Conservation (phyloP, 2,113 vertebrate species). For the human (Homo sapiens) region DNA sequence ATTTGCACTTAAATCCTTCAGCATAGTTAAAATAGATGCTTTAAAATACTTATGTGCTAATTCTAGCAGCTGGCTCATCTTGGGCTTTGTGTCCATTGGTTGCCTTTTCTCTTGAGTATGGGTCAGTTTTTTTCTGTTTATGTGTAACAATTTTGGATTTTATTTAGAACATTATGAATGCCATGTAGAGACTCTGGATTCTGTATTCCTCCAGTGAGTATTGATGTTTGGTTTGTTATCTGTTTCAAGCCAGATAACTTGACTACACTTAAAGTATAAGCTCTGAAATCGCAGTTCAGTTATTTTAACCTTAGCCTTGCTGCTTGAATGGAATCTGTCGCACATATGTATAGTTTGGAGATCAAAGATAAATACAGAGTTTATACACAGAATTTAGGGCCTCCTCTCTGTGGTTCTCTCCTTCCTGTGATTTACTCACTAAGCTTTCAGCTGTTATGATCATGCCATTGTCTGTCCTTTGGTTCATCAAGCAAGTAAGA, state of each 20-base stretch:
- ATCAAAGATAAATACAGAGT: neutral
- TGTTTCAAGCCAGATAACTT: neutral
- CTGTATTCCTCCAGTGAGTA: neutral
- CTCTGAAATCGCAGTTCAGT: neutral
- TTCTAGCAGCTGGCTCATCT: neutral
- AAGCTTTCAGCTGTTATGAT: neutral
- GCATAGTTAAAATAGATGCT: conserved; percentile 5
- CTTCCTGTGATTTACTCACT: neutral
- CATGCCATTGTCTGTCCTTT: neutral
- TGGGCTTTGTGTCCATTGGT: neutral
- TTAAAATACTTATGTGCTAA: neutral
- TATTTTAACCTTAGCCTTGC: neutral
- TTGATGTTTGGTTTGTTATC: neutral
- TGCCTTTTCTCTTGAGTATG: conserved; percentile 7
- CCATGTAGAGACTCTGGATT: neutral
- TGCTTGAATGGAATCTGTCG: conserved; percentile 1
- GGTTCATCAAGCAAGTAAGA: neutral
- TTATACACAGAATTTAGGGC: neutral
- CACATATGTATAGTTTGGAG: neutral
- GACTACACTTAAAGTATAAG: neutral
- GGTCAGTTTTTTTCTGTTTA: conserved; percentile 11
- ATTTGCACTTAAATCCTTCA: neutral
- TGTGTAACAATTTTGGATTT: neutral
- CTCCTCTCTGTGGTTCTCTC: neutral
- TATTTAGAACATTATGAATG: neutral